Evolutionary conservation across 2,888 invertebrate species (phyloP), one percentile per base, ranked within the genome.

Genomic region (Tyria jacobaeae): DNA sequence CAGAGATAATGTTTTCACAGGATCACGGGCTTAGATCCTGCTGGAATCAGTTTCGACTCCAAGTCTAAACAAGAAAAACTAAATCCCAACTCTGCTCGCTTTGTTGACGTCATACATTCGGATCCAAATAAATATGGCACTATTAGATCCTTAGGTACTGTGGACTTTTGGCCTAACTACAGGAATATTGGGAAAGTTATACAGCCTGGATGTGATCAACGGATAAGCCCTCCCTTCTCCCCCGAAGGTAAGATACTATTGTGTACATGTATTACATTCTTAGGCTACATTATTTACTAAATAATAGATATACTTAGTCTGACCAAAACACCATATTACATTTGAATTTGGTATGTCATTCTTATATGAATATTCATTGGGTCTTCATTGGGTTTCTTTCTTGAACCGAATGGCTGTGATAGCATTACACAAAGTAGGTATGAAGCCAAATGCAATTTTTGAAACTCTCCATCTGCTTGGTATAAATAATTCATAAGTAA

Each of bases 101-200:
- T 82, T 24, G 92, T 92, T 2, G 75, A 81, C 3, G 85, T 89
- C 3, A 75, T 92, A 15, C 92, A 93, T 66, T 82, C 91, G 0
- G 93, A 93, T 70, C 91, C 91, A 0, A 85, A 76, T 73, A 89
- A 84, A 69, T 92, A 89, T 62, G 93, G 93, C 1, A 84, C 73
- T 53, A 84, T 64, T 27, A 76, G 57, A 15, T 64, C 83, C 3
- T 51, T 86, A 9, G 92, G 92, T 0, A 84, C 87, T 1, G 88
- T 91, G 1, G 92, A 93, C 70, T 92, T 90, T 68, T 93, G 93
- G 93, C 90, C 92, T 1, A 93, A 93, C 74, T 91, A 76, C 61
- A 85, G 70, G 58, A 70, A 41, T n/a, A 2, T 70, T 3, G 89
- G 89, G 0, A 65, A 75, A 1, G 84, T 90, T 0, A 54, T 72